Percentiles rank a stretch among this genome's conserved stretches.
Conservation (phyloP, 2,888 invertebrate genomes). For the Agriopis marginaria region DNA sequence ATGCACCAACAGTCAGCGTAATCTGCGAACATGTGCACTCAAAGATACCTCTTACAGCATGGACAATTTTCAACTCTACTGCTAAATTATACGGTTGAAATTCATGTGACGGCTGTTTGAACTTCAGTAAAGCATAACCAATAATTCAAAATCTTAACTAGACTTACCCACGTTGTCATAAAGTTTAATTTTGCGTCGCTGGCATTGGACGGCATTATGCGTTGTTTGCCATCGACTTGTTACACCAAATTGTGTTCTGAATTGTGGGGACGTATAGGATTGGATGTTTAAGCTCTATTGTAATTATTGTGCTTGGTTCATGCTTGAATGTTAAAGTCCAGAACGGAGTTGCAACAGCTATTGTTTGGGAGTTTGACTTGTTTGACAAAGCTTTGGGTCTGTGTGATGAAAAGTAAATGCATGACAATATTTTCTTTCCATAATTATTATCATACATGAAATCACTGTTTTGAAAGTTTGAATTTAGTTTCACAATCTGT, state of each 20-base stretch:
- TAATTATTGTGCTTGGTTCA: conserved; percentile 42
- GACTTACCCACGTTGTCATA: conserved; percentile 24
- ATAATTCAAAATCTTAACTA: conserved; percentile 21
- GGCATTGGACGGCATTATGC: conserved; percentile 42
- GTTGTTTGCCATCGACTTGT: conserved; percentile 49
- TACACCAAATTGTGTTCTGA: conserved; percentile 50
- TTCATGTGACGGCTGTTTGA: conserved; percentile 19
- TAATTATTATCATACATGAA: background rate
- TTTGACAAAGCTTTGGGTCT: conserved; percentile 1
- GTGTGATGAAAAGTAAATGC: background rate
- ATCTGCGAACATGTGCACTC: conserved; percentile 45
- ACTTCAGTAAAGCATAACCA: conserved; percentile 17
- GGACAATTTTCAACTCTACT: conserved; percentile 25
- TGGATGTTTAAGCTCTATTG: conserved; percentile 43
- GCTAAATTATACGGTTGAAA: conserved; percentile 25
- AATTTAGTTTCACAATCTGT: background rate
- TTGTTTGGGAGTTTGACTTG: conserved; percentile 16
- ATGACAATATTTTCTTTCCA: background rate
- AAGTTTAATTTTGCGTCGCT: conserved; percentile 28
- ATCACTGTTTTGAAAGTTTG: background rate
- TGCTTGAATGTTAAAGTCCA: conserved; percentile 27
- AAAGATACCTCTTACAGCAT: conserved; percentile 25
- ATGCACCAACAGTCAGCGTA: conserved; percentile 46
- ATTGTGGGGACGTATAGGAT: conserved; percentile 44
- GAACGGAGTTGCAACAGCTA: conserved; percentile 11